Conservation (phyloP, 2,113 vertebrate genomes). For the Trematomus loennbergii region DNA sequence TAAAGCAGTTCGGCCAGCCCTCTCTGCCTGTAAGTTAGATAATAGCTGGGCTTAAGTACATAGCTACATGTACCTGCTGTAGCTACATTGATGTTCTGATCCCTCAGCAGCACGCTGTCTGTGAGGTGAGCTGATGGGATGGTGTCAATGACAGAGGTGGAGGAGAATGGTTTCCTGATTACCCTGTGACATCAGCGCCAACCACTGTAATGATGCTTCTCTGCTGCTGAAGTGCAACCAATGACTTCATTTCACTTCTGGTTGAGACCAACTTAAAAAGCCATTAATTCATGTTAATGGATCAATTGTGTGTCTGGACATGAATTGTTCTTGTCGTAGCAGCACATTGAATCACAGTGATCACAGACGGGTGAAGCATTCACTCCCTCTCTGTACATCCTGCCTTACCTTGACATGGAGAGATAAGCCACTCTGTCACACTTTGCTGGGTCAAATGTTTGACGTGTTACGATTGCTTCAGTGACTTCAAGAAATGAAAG, state of each 20-base stretch:
- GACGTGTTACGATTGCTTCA: not conserved
- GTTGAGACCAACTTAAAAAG: constrained; percentile 20
- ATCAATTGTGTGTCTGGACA: not conserved
- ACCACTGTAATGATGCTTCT: not conserved
- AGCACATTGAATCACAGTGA: not conserved
- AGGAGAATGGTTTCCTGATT: constrained; percentile 23
- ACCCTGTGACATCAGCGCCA: not conserved
- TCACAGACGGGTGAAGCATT: constrained; percentile 8
- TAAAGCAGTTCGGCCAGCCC: not conserved
- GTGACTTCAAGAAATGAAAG: not conserved
- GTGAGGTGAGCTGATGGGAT: constrained; percentile 13
- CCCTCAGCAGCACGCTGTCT: not conserved
- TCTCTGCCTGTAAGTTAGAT: not conserved
- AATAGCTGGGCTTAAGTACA: constrained; percentile 21
- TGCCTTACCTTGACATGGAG: constrained; percentile 3
- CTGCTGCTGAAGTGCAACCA: constrained; percentile 1
- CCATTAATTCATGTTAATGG: constrained; percentile 9
- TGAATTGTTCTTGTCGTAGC: not conserved
- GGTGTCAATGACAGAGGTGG: not conserved
- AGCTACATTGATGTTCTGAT: constrained; percentile 21
- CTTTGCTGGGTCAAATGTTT: constrained; percentile 9
- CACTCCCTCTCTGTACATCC: constrained; percentile 7
- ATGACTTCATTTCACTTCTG: constrained; percentile 5
- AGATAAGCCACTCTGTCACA: constrained; percentile 3
- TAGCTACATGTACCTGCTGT: constrained; percentile 4